Evolutionary conservation across 2,113 vertebrate genomes (phyloP).

Genomic region (Ammodytes dubius): DNA sequence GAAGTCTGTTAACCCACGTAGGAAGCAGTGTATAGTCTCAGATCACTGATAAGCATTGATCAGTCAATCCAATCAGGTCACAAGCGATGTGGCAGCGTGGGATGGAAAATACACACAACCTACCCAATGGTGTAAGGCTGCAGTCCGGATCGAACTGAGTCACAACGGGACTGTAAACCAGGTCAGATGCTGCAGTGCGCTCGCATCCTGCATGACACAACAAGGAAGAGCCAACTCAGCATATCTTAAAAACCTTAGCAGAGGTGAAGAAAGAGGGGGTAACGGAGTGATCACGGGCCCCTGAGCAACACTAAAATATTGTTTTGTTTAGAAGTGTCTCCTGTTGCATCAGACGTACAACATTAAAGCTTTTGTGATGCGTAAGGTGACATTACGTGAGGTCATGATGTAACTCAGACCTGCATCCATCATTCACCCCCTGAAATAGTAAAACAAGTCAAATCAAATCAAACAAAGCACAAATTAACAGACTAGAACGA

Average conservation of each 20-base stretch:
- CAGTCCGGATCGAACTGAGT: conserved; percentile 25
- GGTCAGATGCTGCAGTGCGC: conserved; percentile 30
- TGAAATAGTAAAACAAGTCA: too few relatives aligned
- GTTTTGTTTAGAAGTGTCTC: background rate
- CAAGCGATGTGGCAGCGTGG: conserved; percentile 26
- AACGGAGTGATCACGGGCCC: background rate
- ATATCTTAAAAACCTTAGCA: accelerated
- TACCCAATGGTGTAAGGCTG: conserved; percentile 12
- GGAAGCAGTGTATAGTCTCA: conserved; percentile 32
- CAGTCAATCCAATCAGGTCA: conserved; percentile 49
- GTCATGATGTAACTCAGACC: background rate
- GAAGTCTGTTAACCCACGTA: background rate
- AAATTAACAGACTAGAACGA: too few relatives aligned
- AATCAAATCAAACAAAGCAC: too few relatives aligned
- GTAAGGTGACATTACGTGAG: background rate
- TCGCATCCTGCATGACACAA: background rate
- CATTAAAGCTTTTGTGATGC: background rate
- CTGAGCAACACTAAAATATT: too few relatives aligned
- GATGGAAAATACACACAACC: background rate
- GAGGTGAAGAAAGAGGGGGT: background rate
- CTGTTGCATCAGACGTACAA: conserved; percentile 1
- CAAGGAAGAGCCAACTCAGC: background rate
- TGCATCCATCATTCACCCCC: too few relatives aligned
- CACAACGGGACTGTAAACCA: conserved; percentile 51
- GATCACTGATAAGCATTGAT: conserved; percentile 30